Evolutionary conservation across 2,113 vertebrate genomes (phyloP), one percentile per base, ranked within the genome.

Genomic region (Cyrtonyx montezumae): DNA sequence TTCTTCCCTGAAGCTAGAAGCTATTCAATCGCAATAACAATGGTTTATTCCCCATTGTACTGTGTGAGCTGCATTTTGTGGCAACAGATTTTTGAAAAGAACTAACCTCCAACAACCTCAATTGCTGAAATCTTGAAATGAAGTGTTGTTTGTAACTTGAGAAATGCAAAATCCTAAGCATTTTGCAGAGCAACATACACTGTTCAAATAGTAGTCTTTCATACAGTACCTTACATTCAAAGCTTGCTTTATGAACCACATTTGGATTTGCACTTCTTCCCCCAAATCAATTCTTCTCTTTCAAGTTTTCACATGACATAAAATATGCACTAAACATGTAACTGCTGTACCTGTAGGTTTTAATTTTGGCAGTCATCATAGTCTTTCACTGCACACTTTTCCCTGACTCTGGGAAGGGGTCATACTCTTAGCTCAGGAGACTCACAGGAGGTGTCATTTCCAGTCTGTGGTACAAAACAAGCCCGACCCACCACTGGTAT

Each of bases 1-100:
- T 48, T 90, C 75, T 90, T 85, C 58, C 91, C 91, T 67, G 74
- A 75, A 92, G 88, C 91, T 79, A 91, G 65, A 90, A 94, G 43
- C 51, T 56, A 55, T 84, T 76, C 62, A 85, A 40, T 90, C 84
- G 51, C 2, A 3, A 13, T 63, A 86, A 71, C 62, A 58, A 53
- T 56, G 46, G 59, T 51, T 86, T 84, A 79, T 66, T 87, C 80
- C 63, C 84, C 63, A 0, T 81, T 94, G 79, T 46, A 40, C 23
- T 68, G 8, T 2, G 3, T 61, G 30, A 71, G 45, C 13, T 77
- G 37, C 25, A 43, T 58, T 92, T 74, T 68, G 46, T 53, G 65
- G 43, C 10, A 78, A 62, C 8, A 67, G 45, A 30, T 81, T 77
- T 78, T 61, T 21, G 26, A 46, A 76, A 77, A 84, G 28, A 87